These are phyloP conservation scores for Pipistrellus kuhlii DNA, from an alignment of 2,797 vertebrate species.

Conservation along the genomic window DNA sequence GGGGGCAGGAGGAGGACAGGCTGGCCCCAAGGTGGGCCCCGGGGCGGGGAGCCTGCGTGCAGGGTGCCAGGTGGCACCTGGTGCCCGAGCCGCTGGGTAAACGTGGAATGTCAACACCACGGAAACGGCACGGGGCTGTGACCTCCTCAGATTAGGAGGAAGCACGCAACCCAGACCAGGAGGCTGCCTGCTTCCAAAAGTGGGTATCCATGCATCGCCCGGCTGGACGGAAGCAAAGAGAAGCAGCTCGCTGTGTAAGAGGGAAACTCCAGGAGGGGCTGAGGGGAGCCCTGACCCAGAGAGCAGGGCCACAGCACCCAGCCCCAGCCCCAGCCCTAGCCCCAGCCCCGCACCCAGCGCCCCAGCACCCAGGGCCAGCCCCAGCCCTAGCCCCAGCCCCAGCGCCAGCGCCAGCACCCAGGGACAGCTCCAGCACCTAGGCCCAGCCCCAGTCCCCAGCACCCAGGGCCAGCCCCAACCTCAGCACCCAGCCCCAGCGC, in stretches of 20 bases:
- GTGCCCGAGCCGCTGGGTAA: neutral
- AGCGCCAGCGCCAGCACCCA: too few species aligned
- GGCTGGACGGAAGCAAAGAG: neutral
- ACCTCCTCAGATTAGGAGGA: neutral
- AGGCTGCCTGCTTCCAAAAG: neutral
- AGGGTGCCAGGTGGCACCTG: neutral
- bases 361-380: too few species aligned
- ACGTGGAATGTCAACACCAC: neutral
- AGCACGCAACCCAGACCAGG: rapidly evolving
- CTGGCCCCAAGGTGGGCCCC: neutral
- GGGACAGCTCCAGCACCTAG: too few species aligned
- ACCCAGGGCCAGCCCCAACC: too few species aligned
- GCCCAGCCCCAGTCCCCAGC: too few species aligned
- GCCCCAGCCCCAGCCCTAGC: too few species aligned
- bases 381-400: too few species aligned
- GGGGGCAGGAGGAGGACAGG: rapidly evolving
- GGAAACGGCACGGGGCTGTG: rapidly evolving
- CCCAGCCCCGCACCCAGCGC: too few species aligned
- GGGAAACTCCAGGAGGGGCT: neutral
- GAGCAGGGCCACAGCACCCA: neutral
- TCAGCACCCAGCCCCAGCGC: too few species aligned
- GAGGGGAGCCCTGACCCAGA: rapidly evolving
- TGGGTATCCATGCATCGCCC: rapidly evolving
- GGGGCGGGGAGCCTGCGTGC: neutral
- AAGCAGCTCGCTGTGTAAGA: rapidly evolving